Evolutionary conservation across 2,888 invertebrate genomes (phyloP), one percentile per base, ranked within the genome.

Genomic region (Melieria crassipennis): DNA sequence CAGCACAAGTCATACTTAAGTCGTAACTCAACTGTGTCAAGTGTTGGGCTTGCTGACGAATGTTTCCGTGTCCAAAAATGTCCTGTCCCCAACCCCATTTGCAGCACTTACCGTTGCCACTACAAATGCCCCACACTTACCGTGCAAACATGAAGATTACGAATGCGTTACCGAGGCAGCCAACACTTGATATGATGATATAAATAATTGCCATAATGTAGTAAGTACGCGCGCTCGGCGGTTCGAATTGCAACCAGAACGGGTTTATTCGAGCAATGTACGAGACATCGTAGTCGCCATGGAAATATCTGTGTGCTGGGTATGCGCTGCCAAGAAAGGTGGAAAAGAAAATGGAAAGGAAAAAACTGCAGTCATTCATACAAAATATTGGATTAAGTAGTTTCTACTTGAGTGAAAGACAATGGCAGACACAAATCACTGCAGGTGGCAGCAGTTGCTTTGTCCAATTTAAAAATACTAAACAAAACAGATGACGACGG

Each of bases 61-160:
- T 30, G 30, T 30, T 30, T 30, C 30, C 30, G 30, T 30, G 3
- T 30, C 2, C 30, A 1, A 30, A 30, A 3, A 30, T 3, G 30
- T 30, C 30, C 30, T 30, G 30, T 30, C 2, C 30, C 30, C 30
- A 30, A 30, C 30, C 30, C 30, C 30, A 30, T 30, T 30, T 30
- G 30, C 30, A 3, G 30, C 30, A 30, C 30, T 30, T 30, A 30
- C 30, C 30, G 30, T 30, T 30, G 30, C 30, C 30, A 30, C 30
- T 30, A 30, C 30, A 30, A 30, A 30, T 30, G 30, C 30, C 64
- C 30, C 70, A 11, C 80, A 87, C 90, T 90, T 84, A 93, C 93
- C 90, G 91, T 75, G 89, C 82, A 81, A 92, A 93, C 90, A 94
- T 91, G 80, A 90, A 89, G 72, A 94, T 89, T 42, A 94, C 93